Base-by-base conservation (phyloP, 2,888 invertebrate genomes). In the Tetragonisca angustula region DNA sequence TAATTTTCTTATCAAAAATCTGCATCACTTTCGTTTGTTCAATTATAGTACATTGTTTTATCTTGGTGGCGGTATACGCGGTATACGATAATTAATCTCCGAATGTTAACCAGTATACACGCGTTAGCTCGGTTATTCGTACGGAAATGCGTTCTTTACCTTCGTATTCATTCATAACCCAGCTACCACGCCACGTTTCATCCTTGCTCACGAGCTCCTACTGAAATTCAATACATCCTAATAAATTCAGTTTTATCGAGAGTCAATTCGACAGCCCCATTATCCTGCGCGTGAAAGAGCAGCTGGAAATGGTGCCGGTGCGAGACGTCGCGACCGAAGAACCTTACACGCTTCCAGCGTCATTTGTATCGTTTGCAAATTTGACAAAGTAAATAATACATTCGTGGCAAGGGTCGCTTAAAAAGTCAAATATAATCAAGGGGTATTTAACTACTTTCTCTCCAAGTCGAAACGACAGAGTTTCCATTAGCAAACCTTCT, bases 271-370 rank as follows among this genome's bases (percentile, higher is more conserved):
- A 78, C 81, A 83, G n/a, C n/a, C 64, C 72, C 61, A 81, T 87
- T 81, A 82, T 88, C 79, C 61, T 36, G 24, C 64, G 72, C 69
- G 84, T 69, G 69, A 84, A 80, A 52, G 79, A 72, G 67, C 74
- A 79, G 74, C 64, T 72, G 84, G 76, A 76, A 87, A 85, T 86
- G 86, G 89, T 91, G 86, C 90, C 89, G 87, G 86, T 69, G 69
- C 75, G 91, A 76, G 91, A 91, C 88, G 61, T 90, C 91, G 90
- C 89, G 71, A 81, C 70, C 43, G 4, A 83, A 49, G 68, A 54
- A 59, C 84, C 61, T 89, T 84, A 86, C 78, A 62, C 72, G 62
- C 76, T 69, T 27, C 76, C 49, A 49, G 15, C 50, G 67, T 21
- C 50, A 54, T 32, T 17, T 5, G 52, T 32, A 49, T 68, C 52